Base-by-base conservation (phyloP, 1,140 invertebrate genomes). In the Antheraea pernyi region DNA sequence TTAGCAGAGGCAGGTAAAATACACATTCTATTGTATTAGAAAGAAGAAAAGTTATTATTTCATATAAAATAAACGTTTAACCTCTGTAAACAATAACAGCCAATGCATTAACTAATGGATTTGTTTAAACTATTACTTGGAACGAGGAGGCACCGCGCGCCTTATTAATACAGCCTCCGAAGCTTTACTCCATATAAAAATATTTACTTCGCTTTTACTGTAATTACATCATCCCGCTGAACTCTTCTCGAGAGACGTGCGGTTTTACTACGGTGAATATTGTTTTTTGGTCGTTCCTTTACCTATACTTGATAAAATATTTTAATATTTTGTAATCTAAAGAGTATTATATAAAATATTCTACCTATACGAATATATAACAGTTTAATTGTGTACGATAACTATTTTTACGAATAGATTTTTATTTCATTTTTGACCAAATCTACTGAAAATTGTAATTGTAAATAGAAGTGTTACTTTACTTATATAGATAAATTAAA, bases 161-260 rank as follows among this genome's bases (percentile, higher is more conserved):
- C 46, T 77, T 76, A 75, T 78, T 81, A 81, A 76, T 75, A 77
- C 76, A 75, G 72, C 72, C 60, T 65, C 61, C 39, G 65, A 70
- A 80, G 78, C 74, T 75, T 81, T 75, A 81, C 80, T 81, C 64
- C 75, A 65, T 80, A 81, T 83, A 82, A 85, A 85, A 88, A 86
- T 87, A 86, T 89, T 89, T 87, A 80, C 81, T 62, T 63, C 60
- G 85, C 86, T 87, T 87, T 89, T 80, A 89, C 80, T 80, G 82
- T 89, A 84, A 89, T 87, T 85, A 87, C 79, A 79, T 81, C 76
- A 82, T 84, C 79, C 75, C 68, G 75, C 70, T 46, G 77, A 73
- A 36, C 16, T 61, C 60, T 36, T 74, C 81, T 62, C 70, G n/a
- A 60, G 65, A 59, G 19, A 59, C 37, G 59, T 62, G 75, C 70